Conservation (phyloP, 1,140 invertebrate species). For the Camponotus floridanus region DNA sequence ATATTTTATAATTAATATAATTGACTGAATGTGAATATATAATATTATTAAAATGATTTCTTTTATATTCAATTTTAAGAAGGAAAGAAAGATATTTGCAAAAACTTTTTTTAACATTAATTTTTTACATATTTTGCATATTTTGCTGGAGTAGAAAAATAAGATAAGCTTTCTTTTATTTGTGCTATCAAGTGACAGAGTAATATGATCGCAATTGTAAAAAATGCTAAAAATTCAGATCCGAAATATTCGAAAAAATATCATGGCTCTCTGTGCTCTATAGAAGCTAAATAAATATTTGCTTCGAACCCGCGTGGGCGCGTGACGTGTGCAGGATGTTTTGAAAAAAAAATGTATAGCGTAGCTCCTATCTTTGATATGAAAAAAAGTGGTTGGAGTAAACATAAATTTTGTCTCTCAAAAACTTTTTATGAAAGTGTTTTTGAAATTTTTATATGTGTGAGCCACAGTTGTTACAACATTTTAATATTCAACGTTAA, state of each 20-base stretch:
- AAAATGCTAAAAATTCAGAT: slow-evolving; percentile 17
- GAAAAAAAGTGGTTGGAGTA: slow-evolving; percentile 32
- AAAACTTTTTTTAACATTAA: not conserved
- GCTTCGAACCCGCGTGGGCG: not conserved
- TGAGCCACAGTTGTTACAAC: not conserved
- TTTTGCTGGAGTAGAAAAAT: not conserved
- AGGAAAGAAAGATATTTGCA: not conserved
- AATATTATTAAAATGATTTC: not conserved
- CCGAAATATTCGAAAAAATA: slow-evolving; percentile 21
- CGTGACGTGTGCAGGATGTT: slow-evolving; percentile 19
- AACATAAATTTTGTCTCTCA: slow-evolving; percentile 13
- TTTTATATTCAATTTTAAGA: not conserved
- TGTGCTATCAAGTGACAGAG: slow-evolving; percentile 20
- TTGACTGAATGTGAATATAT: not conserved
- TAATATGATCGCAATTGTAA: not conserved
- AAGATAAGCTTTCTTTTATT: not conserved
- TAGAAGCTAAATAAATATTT: slow-evolving; percentile 45
- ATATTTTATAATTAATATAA: not conserved
- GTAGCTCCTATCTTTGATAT: slow-evolving; percentile 40
- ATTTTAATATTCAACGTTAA: slow-evolving; percentile 36
- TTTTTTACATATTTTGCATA: not conserved
- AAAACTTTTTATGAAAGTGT: slow-evolving; percentile 34
- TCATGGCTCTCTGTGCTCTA: not conserved
- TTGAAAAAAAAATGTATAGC: slow-evolving; percentile 5
- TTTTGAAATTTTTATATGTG: not conserved